These are phyloP conservation scores for Drosophila paulistorum DNA, from an alignment of 1,140 invertebrate genomes.

Conservation along the genomic window DNA sequence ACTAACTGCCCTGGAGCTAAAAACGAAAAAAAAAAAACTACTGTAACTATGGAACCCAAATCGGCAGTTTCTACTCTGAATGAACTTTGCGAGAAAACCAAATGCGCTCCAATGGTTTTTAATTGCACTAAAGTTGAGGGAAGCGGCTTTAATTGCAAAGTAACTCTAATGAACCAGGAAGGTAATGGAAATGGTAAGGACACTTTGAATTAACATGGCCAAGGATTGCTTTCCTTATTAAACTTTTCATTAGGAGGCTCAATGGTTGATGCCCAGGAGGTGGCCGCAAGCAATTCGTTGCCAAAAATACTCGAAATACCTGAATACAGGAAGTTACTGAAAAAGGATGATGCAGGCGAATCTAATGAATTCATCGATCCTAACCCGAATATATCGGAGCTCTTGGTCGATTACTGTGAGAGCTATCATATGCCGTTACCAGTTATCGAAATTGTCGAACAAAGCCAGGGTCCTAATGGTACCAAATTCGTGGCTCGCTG, in stretches of 20 bases:
- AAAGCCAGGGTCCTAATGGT: constrained; percentile 66
- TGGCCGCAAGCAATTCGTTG: too few relatives aligned
- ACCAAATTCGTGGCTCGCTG: constrained; percentile 74
- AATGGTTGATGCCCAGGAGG: constrained; percentile 59
- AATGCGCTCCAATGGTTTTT: constrained; percentile 45
- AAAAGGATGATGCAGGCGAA: background rate
- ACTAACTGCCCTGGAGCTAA: too few relatives aligned
- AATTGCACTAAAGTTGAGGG: constrained; percentile 63
- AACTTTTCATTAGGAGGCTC: constrained; percentile 52
- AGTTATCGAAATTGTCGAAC: constrained; percentile 70
- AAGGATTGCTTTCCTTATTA: background rate
- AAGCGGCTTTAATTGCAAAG: constrained; percentile 61
- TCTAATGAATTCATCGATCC: constrained; percentile 47
- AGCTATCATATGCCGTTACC: constrained; percentile 72
- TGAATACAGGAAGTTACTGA: too few relatives aligned
- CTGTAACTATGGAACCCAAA: constrained; percentile 54
- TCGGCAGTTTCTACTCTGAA: constrained; percentile 69
- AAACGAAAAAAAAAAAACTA: background rate
- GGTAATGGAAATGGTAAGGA: constrained; percentile 59
- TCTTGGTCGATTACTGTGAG: too few relatives aligned
- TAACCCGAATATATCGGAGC: too few relatives aligned
- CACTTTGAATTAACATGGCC: background rate
- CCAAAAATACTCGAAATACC: too few relatives aligned
- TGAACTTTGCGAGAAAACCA: constrained; percentile 68
- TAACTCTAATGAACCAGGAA: constrained; percentile 47